Conservation (phyloP, 2,113 vertebrate genomes). For the Cygnus atratus region DNA sequence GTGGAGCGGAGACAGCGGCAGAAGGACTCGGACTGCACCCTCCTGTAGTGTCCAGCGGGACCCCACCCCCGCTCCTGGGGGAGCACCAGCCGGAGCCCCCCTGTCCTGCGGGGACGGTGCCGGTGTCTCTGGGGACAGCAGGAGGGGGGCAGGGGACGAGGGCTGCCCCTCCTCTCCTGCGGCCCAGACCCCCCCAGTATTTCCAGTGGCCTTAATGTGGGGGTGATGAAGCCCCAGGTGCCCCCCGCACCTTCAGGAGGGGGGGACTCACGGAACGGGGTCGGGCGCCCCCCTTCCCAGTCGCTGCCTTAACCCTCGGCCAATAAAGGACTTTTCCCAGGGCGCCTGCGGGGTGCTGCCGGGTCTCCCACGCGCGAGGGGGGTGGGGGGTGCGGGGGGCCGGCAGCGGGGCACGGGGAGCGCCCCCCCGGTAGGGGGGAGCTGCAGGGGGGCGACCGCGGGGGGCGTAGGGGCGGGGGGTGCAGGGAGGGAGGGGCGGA, state of each 20-base stretch:
- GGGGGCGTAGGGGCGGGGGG: no score
- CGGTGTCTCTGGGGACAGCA: not conserved
- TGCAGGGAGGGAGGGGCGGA: no score
- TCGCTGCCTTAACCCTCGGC: constrained; percentile 1
- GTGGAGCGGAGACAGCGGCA: constrained; percentile 74
- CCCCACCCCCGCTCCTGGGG: not conserved
- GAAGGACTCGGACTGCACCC: constrained; percentile 81
- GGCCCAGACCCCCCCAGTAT: not conserved
- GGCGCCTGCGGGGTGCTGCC: no score
- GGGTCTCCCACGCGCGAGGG: no score
- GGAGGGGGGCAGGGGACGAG: no score
- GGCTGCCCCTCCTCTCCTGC: not conserved
- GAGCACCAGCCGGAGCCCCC: rapidly evolving
- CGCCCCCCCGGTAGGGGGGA: no score
- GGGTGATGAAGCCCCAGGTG: not conserved
- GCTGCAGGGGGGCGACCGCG: no score
- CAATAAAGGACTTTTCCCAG: constrained; percentile 23
- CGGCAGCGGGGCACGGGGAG: not conserved
- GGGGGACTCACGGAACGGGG: rapidly evolving
- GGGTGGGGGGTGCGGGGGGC: not conserved
- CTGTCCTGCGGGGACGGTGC: rapidly evolving
- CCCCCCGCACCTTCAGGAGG: not conserved
- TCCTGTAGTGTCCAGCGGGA: constrained; percentile 39
- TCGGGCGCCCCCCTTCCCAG: not conserved
- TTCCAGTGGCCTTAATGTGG: constrained; percentile 11